Base-by-base conservation (phyloP, 2,888 invertebrate species). In the Leptopterna dolabrata region DNA sequence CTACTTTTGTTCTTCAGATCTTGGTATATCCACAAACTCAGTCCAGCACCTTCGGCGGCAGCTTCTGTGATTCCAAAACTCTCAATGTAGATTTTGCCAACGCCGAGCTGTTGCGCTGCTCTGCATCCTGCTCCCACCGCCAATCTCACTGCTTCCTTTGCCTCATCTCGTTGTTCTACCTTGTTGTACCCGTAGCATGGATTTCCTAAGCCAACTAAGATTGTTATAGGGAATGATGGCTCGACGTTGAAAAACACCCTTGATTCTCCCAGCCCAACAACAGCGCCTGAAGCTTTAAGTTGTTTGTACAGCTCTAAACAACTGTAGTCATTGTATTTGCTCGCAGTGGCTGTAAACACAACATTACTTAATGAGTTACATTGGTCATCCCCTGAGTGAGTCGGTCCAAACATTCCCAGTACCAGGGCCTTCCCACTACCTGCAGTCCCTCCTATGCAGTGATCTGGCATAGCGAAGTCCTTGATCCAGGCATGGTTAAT, bases 31-130 rank as follows among this genome's bases (percentile, higher is more conserved):
- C 95, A 96, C 11, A 94, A 92, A 0, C 94, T 94, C 19, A 97
- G 92, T 2, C 93, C 92, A 0, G 95, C 94, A 1, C 96, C 97
- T 92, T 97, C 97, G 0, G 96, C 96, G 0, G 96, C 94, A 0
- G 96, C 96, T 91, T 96, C 95, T 0, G 96, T 94, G 90, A 95
- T 94, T 16, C 95, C 96, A 90, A 96, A 96, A 24, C 95, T 95
- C 91, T 97, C 97, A 0, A 97, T 93, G 88, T 94, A 93, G 43
- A 97, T 94, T 63, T 93, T 91, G 76, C 92, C 92, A 0, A 95
- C 93, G 41, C 88, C 91, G n/a, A 95, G 91, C 2, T 92, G 90
- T 63, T 94, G 93, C 14, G 95, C 91, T 0, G 94, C 93, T 88
- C 92, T 92, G 36, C 94, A 93, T 0, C 94, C 95, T 0, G 92